Percentiles rank a stretch among this genome's conserved stretches.
Conservation (phyloP, 1,140 invertebrate genomes). For the Drosophila bocqueti region DNA sequence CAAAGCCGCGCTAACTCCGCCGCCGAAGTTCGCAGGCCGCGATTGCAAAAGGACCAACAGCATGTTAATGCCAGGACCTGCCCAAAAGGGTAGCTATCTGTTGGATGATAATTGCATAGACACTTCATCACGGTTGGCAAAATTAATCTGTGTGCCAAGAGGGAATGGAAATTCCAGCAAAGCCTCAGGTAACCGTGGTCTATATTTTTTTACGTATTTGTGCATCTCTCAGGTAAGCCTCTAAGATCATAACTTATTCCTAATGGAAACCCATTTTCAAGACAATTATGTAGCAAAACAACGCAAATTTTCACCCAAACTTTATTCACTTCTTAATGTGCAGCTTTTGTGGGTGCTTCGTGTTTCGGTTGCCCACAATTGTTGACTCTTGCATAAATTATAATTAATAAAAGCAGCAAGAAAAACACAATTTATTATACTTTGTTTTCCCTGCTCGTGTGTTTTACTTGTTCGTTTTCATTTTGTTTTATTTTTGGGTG, state of each 20-base stretch:
- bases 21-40: constrained; percentile 5
- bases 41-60: constrained; percentile 19
- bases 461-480: constrained; percentile 1
- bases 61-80: constrained; percentile 14
- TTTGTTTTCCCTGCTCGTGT: constrained; percentile 34
- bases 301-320: constrained; percentile 28
- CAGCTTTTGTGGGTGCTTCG: constrained; percentile 21
- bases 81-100: constrained; percentile 3
- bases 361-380: constrained; percentile 35
- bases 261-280: constrained; percentile 21
- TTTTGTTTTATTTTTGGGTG: constrained; percentile 1
- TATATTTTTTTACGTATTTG: not conserved
- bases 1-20: constrained; percentile 11
- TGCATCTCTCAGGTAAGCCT: not conserved
- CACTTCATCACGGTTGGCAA: constrained; percentile 17
- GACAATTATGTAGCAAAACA: constrained; percentile 34
- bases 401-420: constrained; percentile 62
- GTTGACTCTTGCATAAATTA: constrained; percentile 66
- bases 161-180: not conserved
- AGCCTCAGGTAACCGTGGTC: not conserved
- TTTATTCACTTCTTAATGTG: constrained; percentile 9
- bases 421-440: constrained; percentile 43
- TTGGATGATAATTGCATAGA: constrained; percentile 35
- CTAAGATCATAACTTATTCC: constrained; percentile 5
- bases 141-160: not conserved